phyloP scores from a whole-genome alignment of 2,113 vertebrate genomes.

The Alosa alosa region DNA sequence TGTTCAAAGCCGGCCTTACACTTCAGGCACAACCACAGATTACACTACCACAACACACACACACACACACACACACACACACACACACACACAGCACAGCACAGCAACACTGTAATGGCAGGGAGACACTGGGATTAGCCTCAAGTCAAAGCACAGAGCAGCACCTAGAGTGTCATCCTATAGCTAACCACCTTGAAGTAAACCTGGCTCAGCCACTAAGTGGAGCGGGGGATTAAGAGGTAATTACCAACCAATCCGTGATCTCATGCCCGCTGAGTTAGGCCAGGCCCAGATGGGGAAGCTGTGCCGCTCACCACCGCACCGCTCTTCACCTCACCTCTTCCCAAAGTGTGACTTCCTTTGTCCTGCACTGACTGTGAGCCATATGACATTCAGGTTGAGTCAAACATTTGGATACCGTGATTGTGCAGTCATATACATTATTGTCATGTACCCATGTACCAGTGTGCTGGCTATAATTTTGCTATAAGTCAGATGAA shows the following conservation, averaged over 20 bases:
- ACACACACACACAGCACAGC: conserved; percentile 11
- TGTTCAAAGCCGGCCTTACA: not conserved
- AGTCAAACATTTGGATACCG: not conserved
- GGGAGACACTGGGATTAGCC: not conserved
- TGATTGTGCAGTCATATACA: not conserved
- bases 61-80: not conserved
- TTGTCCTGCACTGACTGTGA: not conserved
- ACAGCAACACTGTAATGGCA: not conserved
- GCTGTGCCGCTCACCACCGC: not conserved
- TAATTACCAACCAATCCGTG: conserved; percentile 1
- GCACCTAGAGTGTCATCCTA: not conserved
- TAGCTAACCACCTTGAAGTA: not conserved
- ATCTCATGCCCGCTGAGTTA: not conserved
- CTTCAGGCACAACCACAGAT: not conserved
- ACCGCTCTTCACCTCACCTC: not conserved
- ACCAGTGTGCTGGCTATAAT: not conserved
- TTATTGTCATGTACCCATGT: not conserved
- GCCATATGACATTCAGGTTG: not conserved
- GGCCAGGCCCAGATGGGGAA: not conserved
- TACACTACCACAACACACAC: not conserved
- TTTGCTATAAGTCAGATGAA: not conserved
- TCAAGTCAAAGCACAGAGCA: conserved; percentile 3
- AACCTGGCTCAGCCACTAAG: not conserved
- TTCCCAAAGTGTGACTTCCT: not conserved
- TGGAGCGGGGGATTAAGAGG: not conserved